phyloP scores from a whole-genome alignment of 2,113 vertebrate genomes.

The Progne subis region DNA sequence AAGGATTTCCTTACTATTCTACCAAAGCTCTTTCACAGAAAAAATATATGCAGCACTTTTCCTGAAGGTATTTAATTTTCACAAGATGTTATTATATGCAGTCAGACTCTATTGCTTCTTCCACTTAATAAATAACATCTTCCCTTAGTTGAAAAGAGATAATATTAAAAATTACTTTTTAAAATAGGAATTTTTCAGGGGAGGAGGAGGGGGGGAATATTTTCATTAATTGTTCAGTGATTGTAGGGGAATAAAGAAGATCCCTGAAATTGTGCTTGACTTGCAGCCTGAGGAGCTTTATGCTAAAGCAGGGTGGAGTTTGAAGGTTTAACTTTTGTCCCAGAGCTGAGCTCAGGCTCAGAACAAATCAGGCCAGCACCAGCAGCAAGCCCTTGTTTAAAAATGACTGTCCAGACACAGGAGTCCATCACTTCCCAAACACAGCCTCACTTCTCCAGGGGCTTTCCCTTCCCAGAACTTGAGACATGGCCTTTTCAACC shows the following conservation, averaged over 20 bases:
- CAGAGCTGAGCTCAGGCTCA: not conserved
- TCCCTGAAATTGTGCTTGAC: not conserved
- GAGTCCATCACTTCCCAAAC: not conserved
- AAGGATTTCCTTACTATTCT: not conserved
- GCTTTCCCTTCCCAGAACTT: not conserved
- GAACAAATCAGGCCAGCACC: not conserved
- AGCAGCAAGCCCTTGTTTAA: not conserved
- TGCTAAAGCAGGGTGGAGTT: not conserved
- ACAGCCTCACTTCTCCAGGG: not conserved
- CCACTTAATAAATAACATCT: not conserved
- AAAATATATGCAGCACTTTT: not conserved
- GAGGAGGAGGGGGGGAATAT: fast-evolving
- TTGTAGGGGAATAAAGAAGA: too few species aligned
- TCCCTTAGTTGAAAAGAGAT: not conserved
- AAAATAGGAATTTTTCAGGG: not conserved
- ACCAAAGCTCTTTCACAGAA: not conserved
- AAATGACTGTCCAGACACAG: not conserved
- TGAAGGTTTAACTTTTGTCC: not conserved
- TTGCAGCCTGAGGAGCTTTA: not conserved
- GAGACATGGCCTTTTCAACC: not conserved
- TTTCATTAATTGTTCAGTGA: not conserved
- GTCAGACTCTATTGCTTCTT: not conserved
- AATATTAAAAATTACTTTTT: not conserved
- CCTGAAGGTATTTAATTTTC: slow-evolving; percentile 14
- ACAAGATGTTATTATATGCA: not conserved